A percentile compares a stretch with the other conserved stretches of the same genome.
Evolutionary conservation across 2,113 vertebrate genomes (phyloP).

Genomic region (Prolemur simus): DNA sequence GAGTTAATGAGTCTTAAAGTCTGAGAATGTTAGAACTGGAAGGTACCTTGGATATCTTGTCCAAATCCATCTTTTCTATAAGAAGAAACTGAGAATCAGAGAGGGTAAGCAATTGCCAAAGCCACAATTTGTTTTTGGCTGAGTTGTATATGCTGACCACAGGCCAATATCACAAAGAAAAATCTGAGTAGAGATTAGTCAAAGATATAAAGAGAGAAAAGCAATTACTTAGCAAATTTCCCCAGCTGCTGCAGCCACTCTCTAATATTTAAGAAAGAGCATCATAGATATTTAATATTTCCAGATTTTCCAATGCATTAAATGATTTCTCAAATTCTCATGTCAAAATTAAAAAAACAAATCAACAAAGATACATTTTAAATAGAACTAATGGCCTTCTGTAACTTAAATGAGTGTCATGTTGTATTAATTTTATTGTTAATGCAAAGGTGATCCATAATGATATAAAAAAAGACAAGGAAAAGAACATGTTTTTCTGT

Average conservation of each 20-base stretch:
- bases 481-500: not conserved
- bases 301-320: slow-evolving; percentile 4
- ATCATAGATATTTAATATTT: not conserved
- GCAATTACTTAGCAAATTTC: slow-evolving; percentile 32
- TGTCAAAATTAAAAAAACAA: not conserved
- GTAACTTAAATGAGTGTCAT: not conserved
- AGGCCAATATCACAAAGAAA: not conserved
- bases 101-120: not conserved
- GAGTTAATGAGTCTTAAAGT: not conserved
- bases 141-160: not conserved
- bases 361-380: slow-evolving; percentile 22
- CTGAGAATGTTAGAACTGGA: not conserved
- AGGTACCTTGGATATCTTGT: not conserved
- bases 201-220: slow-evolving; percentile 1
- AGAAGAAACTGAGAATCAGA: not conserved
- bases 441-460: slow-evolving; percentile 15
- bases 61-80: not conserved
- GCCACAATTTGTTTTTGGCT: not conserved
- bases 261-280: not conserved
- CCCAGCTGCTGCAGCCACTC: not conserved
- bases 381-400: not conserved
- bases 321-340: slow-evolving; percentile 26
- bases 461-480: not conserved
- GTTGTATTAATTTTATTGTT: not conserved
- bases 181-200: not conserved